Percentiles rank a stretch among this genome's conserved stretches.
Evolutionary conservation across 2,888 invertebrate genomes (phyloP).

Genomic region (Leptinotarsa rubiginosa): DNA sequence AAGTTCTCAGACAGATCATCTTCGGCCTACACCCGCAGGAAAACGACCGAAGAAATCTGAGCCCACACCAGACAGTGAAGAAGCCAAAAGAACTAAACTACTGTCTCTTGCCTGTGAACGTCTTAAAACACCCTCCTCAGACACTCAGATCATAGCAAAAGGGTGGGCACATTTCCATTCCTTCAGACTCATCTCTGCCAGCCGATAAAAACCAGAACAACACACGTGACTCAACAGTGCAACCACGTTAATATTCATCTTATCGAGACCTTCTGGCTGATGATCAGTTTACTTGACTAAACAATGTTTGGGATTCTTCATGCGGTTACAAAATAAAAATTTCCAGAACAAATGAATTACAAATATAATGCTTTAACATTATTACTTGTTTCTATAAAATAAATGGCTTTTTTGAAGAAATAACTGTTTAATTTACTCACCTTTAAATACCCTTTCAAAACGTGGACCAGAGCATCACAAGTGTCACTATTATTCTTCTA

Average conservation of each 20-base stretch:
- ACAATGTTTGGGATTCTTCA: too few relatives aligned
- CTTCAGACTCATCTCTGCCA: too few relatives aligned
- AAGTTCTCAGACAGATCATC: neutral
- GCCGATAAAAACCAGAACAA: too few relatives aligned
- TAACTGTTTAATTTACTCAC: neutral
- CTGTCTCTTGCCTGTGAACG: neutral
- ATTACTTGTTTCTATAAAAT: neutral
- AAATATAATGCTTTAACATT: neutral
- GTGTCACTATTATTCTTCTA: neutral
- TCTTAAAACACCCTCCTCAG: too few relatives aligned
- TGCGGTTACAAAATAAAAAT: too few relatives aligned
- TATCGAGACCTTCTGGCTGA: too few relatives aligned
- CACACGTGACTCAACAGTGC: too few relatives aligned
- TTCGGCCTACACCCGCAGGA: neutral
- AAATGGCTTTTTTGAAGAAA: neutral
- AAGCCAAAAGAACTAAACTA: neutral
- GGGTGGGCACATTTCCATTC: too few relatives aligned
- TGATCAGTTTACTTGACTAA: too few relatives aligned
- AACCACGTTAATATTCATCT: too few relatives aligned
- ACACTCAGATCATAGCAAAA: too few relatives aligned
- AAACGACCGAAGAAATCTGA: neutral
- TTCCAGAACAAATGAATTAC: too few relatives aligned
- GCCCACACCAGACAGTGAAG: neutral
- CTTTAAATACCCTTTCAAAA: neutral
- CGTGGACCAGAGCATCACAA: neutral